Evolutionary conservation across 2,888 invertebrate genomes (phyloP).

Genomic region (Adelphocoris suturalis): DNA sequence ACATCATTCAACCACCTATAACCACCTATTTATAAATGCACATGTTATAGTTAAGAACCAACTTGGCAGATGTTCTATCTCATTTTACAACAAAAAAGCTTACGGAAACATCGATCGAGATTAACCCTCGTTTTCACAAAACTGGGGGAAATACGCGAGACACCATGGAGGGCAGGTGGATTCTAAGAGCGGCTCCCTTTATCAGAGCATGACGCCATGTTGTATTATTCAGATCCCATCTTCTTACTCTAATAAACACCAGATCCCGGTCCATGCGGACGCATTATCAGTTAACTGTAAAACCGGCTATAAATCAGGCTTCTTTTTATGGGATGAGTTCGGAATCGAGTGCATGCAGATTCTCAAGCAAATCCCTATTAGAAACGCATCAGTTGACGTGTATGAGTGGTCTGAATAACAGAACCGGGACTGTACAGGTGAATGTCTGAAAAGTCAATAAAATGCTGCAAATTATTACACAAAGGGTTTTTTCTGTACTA

Average conservation of each 20-base stretch:
- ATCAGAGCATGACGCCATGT: conserved; percentile 64
- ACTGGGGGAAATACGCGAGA: neutral
- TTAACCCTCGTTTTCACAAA: neutral
- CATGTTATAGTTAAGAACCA: no score
- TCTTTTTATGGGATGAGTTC: neutral
- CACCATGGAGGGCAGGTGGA: neutral
- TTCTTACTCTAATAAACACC: conserved; percentile 62
- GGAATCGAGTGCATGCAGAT: neutral
- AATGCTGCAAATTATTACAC: no score
- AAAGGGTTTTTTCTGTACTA: no score
- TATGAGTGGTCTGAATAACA: neutral
- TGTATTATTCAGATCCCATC: conserved; percentile 61
- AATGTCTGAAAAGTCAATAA: no score
- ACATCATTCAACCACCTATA: no score
- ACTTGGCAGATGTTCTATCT: no score
- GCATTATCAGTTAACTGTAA: conserved; percentile 43
- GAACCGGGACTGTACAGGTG: no score
- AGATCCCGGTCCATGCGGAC: neutral
- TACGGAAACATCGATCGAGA: neutral
- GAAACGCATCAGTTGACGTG: neutral
- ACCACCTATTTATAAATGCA: no score
- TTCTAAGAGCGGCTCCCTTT: conserved; percentile 21
- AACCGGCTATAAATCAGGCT: conserved; percentile 30
- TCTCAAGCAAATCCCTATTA: neutral
- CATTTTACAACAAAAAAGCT: neutral